Percentiles rank a stretch among this genome's conserved stretches.
These are phyloP conservation scores for Euwallacea fornicatus DNA, from an alignment of 1,140 invertebrate genomes.

Conservation along the genomic window DNA sequence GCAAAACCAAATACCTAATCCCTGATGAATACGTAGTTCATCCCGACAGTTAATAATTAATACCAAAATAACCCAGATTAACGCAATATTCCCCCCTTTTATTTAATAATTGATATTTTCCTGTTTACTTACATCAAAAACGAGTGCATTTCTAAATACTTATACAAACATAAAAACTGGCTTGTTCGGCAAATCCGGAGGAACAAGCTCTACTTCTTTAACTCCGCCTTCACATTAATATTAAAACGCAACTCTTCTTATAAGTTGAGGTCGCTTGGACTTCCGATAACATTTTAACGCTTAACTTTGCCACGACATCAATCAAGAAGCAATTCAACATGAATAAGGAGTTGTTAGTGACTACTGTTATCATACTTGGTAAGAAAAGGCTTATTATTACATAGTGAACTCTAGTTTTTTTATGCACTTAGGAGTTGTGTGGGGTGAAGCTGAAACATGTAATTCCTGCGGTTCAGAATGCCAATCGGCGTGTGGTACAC, in stretches of 20 bases:
- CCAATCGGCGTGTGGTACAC: slow-evolving; percentile 59
- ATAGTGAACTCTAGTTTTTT: background rate
- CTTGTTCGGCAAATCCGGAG: background rate
- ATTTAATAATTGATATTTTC: no score
- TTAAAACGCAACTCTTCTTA: slow-evolving; percentile 16
- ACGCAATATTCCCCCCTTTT: no score
- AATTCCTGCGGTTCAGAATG: slow-evolving; percentile 63
- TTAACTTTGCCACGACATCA: background rate
- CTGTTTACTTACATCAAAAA: no score
- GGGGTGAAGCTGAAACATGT: slow-evolving; percentile 55
- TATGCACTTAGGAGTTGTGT: slow-evolving; percentile 42
- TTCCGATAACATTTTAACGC: background rate
- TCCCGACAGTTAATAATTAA: no score
- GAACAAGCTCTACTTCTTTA: slow-evolving; percentile 9
- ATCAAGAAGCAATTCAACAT: background rate
- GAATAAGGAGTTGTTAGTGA: slow-evolving; percentile 30
- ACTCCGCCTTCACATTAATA: slow-evolving; percentile 10
- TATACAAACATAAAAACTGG: slow-evolving; percentile 1
- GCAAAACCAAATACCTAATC: no score
- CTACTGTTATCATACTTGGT: slow-evolving; percentile 24
- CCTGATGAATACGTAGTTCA: no score
- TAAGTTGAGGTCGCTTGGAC: slow-evolving; percentile 2
- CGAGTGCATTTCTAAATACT: background rate
- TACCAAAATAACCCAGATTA: no score
- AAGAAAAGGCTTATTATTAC: background rate